Evolutionary conservation across 2,113 vertebrate genomes (phyloP), one percentile per base, ranked within the genome.

Genomic region (Rhabdomys dilectus): DNA sequence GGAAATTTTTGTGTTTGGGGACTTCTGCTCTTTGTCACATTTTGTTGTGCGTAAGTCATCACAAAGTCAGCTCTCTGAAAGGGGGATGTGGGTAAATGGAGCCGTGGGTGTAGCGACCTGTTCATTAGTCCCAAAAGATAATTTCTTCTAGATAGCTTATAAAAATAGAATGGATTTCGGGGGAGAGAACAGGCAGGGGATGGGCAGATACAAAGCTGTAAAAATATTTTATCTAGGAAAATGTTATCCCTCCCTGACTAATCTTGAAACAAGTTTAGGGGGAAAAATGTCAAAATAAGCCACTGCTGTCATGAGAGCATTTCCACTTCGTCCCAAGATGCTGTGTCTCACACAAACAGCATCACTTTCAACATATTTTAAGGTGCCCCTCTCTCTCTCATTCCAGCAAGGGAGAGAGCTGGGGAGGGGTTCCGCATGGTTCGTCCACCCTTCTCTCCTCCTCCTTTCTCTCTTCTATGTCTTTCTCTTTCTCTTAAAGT

Each of bases 221-320:
- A 92, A 97, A 97, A 94, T 29, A 60, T 86, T 94, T 98, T 98
- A 98, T 98, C 98, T 97, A 84, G 97, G 92, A 96, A 97, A 96
- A 42, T 88, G 93, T 62, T 62, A 88, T 95, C 86, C 58, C 93
- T 97, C 95, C 94, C 94, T 87, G 73, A 89, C 92, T 85, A 85
- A 89, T 96, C 97, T 97, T 86, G 86, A 97, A 97, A 96, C 93
- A 97, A 96, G 77, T 95, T 97, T 89, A 12, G 36, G 58, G 64
- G 39, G 80, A 89, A 86, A 36, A 80, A 36, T 68, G 7, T 58
- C 92, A 84, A 80, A 95, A 85, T 90, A 87, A 95, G 76, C 39
- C 89, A 81, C 88, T 97, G n/a, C 91, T 89, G 82, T 87, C 87
- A 66, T 21, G 87, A n/a, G 58, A 80, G 68, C 77, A 42, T 94